A percentile compares a stretch with the other conserved stretches of the same genome.
Conservation (phyloP, 2,113 vertebrate genomes). For the Tympanuchus pallidicinctus region DNA sequence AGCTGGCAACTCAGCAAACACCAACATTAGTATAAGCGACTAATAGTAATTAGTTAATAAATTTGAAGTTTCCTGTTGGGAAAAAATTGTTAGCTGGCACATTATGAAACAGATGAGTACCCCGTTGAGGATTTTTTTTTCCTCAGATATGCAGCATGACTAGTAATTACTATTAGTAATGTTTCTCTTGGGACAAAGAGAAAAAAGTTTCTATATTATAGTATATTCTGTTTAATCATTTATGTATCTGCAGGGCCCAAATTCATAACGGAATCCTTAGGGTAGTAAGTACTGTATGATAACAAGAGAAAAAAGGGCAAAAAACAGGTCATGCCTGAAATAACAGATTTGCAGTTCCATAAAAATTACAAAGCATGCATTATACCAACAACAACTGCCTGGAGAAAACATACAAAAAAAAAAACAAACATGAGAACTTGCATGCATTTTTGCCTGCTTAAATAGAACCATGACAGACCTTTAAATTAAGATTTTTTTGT, state of each 20-base stretch:
- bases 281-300: neutral
- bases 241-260: neutral
- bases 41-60: neutral
- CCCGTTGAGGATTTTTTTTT: neutral
- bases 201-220: neutral
- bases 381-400: neutral
- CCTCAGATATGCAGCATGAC: neutral
- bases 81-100: neutral
- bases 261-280: conserved; percentile 6
- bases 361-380: neutral
- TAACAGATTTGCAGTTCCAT: neutral
- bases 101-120: neutral
- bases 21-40: neutral
- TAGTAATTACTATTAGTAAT: neutral
- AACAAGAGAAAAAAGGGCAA: neutral
- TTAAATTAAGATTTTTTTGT: neutral
- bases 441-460: neutral
- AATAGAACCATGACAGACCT: neutral
- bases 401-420: neutral
- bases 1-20: neutral
- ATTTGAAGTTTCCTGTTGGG: neutral
- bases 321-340: neutral
- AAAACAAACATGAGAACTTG: neutral
- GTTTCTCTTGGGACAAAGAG: neutral
- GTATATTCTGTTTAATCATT: conserved; percentile 21